These are phyloP conservation scores for Sympetrum striolatum DNA, from an alignment of 2,888 invertebrate genomes.

Conservation along the genomic window DNA sequence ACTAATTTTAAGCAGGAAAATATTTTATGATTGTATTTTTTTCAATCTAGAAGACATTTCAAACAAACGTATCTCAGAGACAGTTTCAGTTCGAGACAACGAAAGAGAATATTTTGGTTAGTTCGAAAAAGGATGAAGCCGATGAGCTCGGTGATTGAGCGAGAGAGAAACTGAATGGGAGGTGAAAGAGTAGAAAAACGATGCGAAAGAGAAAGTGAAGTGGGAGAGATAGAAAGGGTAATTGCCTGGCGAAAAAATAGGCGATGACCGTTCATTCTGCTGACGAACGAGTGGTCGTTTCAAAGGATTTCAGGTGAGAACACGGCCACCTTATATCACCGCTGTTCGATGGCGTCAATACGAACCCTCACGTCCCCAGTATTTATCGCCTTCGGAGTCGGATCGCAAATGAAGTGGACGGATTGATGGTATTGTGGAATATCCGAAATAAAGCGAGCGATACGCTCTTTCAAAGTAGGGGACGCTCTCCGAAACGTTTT, in stretches of 20 bases:
- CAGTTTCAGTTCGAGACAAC: too few species aligned
- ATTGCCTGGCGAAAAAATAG: not conserved
- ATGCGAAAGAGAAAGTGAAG: not conserved
- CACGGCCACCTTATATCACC: not conserved
- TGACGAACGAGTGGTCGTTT: not conserved
- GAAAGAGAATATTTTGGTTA: too few species aligned
- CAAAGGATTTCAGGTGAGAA: not conserved
- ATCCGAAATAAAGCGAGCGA: not conserved
- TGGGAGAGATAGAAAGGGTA: not conserved
- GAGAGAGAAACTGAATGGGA: not conserved
- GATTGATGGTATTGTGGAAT: not conserved
- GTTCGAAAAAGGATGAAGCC: too few species aligned
- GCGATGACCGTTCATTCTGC: not conserved
- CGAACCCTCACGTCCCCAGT: not conserved
- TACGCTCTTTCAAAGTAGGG: not conserved
- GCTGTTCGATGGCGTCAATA: not conserved
- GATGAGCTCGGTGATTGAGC: not conserved
- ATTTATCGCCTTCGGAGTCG: not conserved
- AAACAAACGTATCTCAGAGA: too few species aligned
- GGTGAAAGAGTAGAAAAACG: not conserved
- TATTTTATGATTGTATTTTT: too few species aligned
- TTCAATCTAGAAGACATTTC: too few species aligned
- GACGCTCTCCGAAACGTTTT: too few species aligned
- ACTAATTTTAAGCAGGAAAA: too few species aligned
- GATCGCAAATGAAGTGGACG: not conserved